Percentiles rank a stretch among this genome's conserved stretches.
Evolutionary conservation across 2,113 vertebrate species (phyloP).

Genomic region (western clawed frog (Xenopus tropicalis)): DNA sequence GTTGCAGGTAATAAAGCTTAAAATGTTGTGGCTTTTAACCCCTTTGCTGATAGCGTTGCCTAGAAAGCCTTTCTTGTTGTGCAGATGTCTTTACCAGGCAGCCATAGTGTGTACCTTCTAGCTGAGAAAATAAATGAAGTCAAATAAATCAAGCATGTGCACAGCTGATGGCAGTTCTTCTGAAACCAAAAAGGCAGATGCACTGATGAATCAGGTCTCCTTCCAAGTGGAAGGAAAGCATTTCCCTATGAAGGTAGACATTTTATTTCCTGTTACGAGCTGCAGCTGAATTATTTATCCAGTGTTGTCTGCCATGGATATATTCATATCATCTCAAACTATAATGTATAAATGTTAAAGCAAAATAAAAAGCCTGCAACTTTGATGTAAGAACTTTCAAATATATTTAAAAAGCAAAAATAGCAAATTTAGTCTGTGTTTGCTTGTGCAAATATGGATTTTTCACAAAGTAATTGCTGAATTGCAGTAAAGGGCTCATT

Average conservation of each 20-base stretch:
- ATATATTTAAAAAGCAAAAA: too few relatives aligned
- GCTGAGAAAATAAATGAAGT: conserved; percentile 17
- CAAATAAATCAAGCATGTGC: conserved; percentile 43
- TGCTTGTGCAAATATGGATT: too few relatives aligned
- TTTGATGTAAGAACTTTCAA: too few relatives aligned
- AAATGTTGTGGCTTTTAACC: conserved; percentile 36
- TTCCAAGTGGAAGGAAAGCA: conserved; percentile 41
- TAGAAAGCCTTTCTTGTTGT: neutral
- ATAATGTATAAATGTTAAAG: too few relatives aligned
- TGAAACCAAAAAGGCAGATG: conserved; percentile 45
- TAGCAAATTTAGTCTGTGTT: too few relatives aligned
- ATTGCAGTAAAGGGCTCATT: too few relatives aligned
- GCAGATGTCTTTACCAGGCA: conserved; percentile 15
- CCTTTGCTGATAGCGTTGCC: neutral
- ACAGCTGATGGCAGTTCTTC: conserved; percentile 41
- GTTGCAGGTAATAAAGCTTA: conserved; percentile 32
- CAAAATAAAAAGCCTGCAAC: too few relatives aligned
- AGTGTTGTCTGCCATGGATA: conserved; percentile 16
- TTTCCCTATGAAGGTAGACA: conserved; percentile 35
- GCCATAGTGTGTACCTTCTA: conserved; percentile 7
- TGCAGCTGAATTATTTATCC: conserved; percentile 39
- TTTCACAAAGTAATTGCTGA: too few relatives aligned
- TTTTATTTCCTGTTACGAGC: conserved; percentile 35
- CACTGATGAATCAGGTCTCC: conserved; percentile 37
- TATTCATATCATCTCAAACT: conserved; percentile 5